Base-by-base conservation (phyloP, 1,140 invertebrate species). In the Spodoptera litura region DNA sequence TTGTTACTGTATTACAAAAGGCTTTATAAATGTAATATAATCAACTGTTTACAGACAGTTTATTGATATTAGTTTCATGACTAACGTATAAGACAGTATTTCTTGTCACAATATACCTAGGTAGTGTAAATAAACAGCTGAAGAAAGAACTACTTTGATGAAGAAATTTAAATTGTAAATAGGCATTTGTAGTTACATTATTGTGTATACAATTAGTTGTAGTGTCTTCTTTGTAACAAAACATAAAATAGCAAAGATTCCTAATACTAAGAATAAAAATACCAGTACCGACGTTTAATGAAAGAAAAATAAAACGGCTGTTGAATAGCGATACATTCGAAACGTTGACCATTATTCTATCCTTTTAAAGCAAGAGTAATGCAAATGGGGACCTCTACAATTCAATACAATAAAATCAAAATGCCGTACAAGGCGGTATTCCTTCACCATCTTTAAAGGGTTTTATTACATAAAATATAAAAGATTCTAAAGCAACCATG, bases 401-500 rank as follows among this genome's bases (percentile, higher is more conserved):
- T 75, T 61, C 72, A 75, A 75, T 62, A 62, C 72, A 75, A 75
- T 61, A 59, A 58, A 70, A 70, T 70, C 66, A 70, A 73, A 49
- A 38, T 73, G 53, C 71, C 49, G 25, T 73, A 59, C 44, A 73
- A 11, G 38, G 55, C 11, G 4, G 53, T 56, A 27, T 20, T 38
- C 53, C n/a, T 49, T 66, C 38, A 66, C 35, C 62, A 66, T 66
- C 62, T 66, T 49, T 66, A 49, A 20, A 66, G 49, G 38, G 38
- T 49, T 25, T 66, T 66, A 66, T 66, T 66, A 66, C 62, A 66
- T 66, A 61, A 61, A 66, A 38, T 66, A 15, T 15, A 10, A 38
- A 64, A 66, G 62, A 20, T 66, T 49, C 38, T 66, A 15, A 64
- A 44, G 35, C 15, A 44, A 49, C 27, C 6, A 35, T 2, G 13